Percentiles rank a stretch among this genome's conserved stretches.
phyloP scores from a whole-genome alignment of 2,888 invertebrate genomes.

The Amphipoea oculea region DNA sequence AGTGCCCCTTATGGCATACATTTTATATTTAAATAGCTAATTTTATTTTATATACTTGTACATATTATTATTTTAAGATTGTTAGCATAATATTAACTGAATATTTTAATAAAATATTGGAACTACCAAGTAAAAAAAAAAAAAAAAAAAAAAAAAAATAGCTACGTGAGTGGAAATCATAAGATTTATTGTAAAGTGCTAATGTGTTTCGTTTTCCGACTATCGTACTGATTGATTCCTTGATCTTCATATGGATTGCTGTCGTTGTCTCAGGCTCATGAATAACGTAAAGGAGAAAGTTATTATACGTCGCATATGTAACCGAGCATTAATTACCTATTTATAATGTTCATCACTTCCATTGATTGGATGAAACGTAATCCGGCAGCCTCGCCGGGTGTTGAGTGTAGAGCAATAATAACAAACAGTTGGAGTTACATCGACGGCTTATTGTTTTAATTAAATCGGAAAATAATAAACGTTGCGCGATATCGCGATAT shows the following conservation, averaged over 20 bases:
- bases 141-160: too few species aligned
- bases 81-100: too few species aligned
- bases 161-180: slow-evolving; percentile 7
- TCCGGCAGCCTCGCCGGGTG: background rate
- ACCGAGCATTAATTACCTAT: too few species aligned
- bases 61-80: too few species aligned
- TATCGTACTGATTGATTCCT: background rate
- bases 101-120: too few species aligned
- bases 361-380: background rate
- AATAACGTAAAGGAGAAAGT: background rate
- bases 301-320: background rate
- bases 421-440: slow-evolving; percentile 20
- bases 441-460: slow-evolving; percentile 60
- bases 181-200: slow-evolving; percentile 12
- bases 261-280: background rate
- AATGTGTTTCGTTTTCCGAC: background rate
- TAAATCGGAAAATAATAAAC: slow-evolving; percentile 59
- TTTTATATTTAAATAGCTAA: slow-evolving; percentile 27
- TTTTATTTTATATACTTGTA: too few species aligned
- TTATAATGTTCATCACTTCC: background rate
- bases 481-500: slow-evolving; percentile 36
- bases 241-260: background rate
- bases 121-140: too few species aligned
- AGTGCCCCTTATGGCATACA: slow-evolving; percentile 1
- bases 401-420: slow-evolving; percentile 25